Base-by-base conservation (phyloP, 2,113 vertebrate genomes). In the Bubo scandiacus region DNA sequence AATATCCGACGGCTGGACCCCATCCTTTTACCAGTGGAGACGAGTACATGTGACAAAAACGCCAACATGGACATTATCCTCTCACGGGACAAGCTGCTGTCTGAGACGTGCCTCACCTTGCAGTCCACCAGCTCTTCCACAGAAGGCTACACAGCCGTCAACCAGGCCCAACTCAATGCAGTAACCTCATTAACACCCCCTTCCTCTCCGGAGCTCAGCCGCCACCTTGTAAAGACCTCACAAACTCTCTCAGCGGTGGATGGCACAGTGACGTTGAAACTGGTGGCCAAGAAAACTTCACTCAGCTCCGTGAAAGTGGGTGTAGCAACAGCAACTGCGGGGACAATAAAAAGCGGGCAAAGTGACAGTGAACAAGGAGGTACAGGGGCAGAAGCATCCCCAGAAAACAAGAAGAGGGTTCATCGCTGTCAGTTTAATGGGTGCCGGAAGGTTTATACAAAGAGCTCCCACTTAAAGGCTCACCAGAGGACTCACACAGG, bases 401-500 rank as follows among this genome's bases (percentile, higher is more conserved):
- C 99, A 2, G 99, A 99, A 97, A 99, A 99, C 98, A 99, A 99
- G 98, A 99, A 99, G 98, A 99, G 99, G 96, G 99, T 99, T 95
- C 99, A 99, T 95, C 99, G 99, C 78, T 99, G 99, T 96, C 99
- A 99, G 61, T 99, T 99, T 97, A 99, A 99, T 63, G 99, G 99
- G 96, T 99, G 99, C 97, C 98, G 99, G 96, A 99, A 99, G 98
- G 99, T 99, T 95, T 99, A 99, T 98, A 99, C 99, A 98, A 99
- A 99, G 98, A 99, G 99, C 97, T 99, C 99, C 96, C 99, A 99
- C 98, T 98, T 99, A 97, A 99, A 99, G 98, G 99, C 99, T 95
- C 99, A 99, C 97, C 99, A 99, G 98, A 99, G 99, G 98, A 99
- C 99, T 96, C 99, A 99, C 97, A 99, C 99, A 99, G 99, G 99